phyloP scores from a whole-genome alignment of 2,113 vertebrate species.

The Pangasianodon hypophthalmus region DNA sequence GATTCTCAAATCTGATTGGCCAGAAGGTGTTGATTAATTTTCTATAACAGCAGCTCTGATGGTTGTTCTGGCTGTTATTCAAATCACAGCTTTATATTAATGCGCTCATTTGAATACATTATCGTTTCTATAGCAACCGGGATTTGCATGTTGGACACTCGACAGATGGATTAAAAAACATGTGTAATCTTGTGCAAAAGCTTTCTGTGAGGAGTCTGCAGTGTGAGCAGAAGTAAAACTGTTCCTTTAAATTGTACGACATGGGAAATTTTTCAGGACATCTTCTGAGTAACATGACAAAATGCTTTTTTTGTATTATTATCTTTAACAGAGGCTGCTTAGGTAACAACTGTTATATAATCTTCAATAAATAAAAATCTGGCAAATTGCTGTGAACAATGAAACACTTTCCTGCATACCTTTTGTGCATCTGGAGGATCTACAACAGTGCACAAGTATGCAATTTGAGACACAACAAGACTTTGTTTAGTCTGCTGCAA shows the following conservation, averaged over 20 bases:
- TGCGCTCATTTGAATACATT: background rate
- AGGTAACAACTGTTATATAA: background rate
- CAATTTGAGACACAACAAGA: background rate
- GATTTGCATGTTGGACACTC: background rate
- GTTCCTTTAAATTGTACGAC: background rate
- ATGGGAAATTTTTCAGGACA: background rate
- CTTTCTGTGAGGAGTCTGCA: background rate
- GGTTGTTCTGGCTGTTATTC: background rate
- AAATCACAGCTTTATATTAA: background rate
- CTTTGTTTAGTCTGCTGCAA: slow-evolving; percentile 3
- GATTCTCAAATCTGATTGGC: background rate
- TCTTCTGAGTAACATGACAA: background rate
- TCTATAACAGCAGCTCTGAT: background rate
- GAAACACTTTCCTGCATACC: background rate
- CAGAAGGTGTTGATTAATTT: background rate
- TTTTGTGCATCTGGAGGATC: background rate
- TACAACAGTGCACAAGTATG: too few relatives aligned
- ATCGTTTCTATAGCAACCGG: background rate
- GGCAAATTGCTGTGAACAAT: background rate
- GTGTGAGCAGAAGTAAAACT: background rate
- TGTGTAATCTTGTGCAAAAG: background rate
- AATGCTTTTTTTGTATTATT: background rate
- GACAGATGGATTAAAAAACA: background rate
- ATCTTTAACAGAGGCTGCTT: background rate
- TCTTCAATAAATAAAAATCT: background rate